These are phyloP conservation scores for Lithobius niger DNA, from an alignment of 1,140 invertebrate species.

Conservation along the genomic window DNA sequence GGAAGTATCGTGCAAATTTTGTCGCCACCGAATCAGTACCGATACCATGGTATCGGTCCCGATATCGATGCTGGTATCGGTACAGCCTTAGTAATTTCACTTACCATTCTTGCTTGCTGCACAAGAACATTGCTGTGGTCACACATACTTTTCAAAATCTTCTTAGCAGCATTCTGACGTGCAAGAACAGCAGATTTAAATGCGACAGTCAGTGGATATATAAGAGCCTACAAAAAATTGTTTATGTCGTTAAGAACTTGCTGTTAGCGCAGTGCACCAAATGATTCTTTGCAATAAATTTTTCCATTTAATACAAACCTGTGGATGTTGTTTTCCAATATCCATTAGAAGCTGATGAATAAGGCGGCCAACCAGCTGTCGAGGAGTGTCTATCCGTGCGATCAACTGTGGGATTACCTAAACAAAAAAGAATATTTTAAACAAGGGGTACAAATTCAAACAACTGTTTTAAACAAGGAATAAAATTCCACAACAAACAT, in stretches of 20 bases:
- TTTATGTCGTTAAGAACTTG: too few species aligned
- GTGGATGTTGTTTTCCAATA: constrained; percentile 64
- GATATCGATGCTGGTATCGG: too few species aligned
- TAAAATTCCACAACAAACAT: too few species aligned
- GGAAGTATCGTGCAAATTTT: too few species aligned
- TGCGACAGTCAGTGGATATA: constrained; percentile 95
- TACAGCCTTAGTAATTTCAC: constrained; percentile 16
- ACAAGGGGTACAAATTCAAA: too few species aligned
- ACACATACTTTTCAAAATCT: constrained; percentile 88
- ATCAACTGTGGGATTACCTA: constrained; percentile 95
- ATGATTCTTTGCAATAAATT: background rate
- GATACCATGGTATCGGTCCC: too few species aligned
- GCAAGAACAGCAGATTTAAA: constrained; percentile 79
- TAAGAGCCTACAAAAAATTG: constrained; percentile 78
- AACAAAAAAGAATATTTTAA: background rate
- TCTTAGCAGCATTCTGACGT: constrained; percentile 80
- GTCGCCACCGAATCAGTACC: too few species aligned
- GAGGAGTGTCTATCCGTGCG: constrained; percentile 87
- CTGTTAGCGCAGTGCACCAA: too few species aligned
- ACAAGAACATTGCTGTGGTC: constrained; percentile 86
- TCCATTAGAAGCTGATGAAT: constrained; percentile 89
- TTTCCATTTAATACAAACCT: constrained; percentile 28
- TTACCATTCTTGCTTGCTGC: constrained; percentile 72
- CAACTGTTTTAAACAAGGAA: too few species aligned
- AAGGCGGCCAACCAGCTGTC: constrained; percentile 68